phyloP scores from a whole-genome alignment of 2,797 vertebrate genomes.

The Sebastes elongatus region DNA sequence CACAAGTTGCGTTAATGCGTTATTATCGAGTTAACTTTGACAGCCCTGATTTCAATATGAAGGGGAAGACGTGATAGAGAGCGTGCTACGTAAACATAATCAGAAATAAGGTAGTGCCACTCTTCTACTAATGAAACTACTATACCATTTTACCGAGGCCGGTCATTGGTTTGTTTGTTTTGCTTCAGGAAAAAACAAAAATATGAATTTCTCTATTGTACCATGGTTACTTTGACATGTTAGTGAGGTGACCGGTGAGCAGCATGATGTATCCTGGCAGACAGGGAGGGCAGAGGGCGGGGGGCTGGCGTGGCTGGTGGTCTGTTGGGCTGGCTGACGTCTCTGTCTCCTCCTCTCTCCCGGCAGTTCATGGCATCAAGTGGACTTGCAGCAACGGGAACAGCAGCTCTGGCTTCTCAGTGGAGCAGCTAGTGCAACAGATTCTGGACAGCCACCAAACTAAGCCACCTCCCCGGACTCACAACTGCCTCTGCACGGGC shows the following conservation, averaged over 20 bases:
- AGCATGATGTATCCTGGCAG: constrained; percentile 20
- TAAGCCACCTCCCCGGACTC: constrained; percentile 98
- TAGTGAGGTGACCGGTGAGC: constrained; percentile 16
- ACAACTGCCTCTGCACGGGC: constrained; percentile 99
- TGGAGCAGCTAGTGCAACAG: constrained; percentile 99
- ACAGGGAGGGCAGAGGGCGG: constrained; percentile 65
- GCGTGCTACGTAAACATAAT: background rate
- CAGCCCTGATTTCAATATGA: background rate
- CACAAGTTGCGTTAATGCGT: too few relatives aligned
- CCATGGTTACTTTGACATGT: background rate
- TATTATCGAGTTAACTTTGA: too few relatives aligned
- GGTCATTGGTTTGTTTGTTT: constrained; percentile 11
- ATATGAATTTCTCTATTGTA: background rate
- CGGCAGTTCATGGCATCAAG: constrained; percentile 99
- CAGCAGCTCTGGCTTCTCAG: constrained; percentile 99
- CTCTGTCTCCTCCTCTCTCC: constrained; percentile 85
- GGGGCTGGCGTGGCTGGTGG: constrained; percentile 78
- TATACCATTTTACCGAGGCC: background rate
- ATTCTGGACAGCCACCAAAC: constrained; percentile 99
- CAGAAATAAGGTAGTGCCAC: background rate
- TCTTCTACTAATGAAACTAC: background rate
- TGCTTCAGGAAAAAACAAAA: background rate
- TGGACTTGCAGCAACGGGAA: constrained; percentile 99
- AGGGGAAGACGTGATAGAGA: background rate
- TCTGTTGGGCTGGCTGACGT: constrained; percentile 83